Percentiles rank a stretch among this genome's conserved stretches.
phyloP scores from a whole-genome alignment of 1,140 invertebrate species.

The Cephus cinctus region DNA sequence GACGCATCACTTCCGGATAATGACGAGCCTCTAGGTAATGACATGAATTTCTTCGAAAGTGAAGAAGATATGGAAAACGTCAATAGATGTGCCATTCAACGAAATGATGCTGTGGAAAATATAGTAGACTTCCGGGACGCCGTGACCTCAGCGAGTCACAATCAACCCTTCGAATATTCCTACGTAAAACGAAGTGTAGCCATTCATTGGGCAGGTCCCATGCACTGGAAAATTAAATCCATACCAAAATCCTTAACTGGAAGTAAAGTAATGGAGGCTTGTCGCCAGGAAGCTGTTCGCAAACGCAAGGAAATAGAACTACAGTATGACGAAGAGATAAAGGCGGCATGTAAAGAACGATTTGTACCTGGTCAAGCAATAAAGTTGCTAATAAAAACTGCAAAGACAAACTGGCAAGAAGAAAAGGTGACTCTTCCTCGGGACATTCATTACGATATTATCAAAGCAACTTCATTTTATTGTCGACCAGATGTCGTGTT shows the following conservation, averaged over 20 bases:
- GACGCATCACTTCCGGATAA: slow-evolving; percentile 37
- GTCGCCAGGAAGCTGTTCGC: slow-evolving; percentile 20
- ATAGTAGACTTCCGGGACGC: slow-evolving; percentile 40
- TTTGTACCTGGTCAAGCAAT: slow-evolving; percentile 12
- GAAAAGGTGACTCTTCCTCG: slow-evolving; percentile 35
- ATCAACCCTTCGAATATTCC: slow-evolving; percentile 63
- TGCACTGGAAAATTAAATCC: slow-evolving; percentile 70
- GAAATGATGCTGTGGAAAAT: slow-evolving; percentile 17
- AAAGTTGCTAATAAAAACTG: slow-evolving; percentile 25
- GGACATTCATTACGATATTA: slow-evolving; percentile 30
- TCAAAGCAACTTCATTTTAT: slow-evolving; percentile 26
- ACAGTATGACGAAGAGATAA: slow-evolving; percentile 20
- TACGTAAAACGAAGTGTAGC: slow-evolving; percentile 62
- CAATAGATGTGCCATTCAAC: slow-evolving; percentile 13
- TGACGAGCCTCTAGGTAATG: slow-evolving; percentile 12
- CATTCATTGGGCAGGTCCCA: slow-evolving; percentile 73
- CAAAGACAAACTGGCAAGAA: slow-evolving; percentile 32
- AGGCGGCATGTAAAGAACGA: not conserved
- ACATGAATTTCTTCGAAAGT: slow-evolving; percentile 23
- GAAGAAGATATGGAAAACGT: slow-evolving; percentile 20
- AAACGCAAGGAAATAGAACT: slow-evolving; percentile 35
- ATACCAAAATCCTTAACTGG: slow-evolving; percentile 16
- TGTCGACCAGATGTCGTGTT: slow-evolving; percentile 20
- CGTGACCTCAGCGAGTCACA: slow-evolving; percentile 26
- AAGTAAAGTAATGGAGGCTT: slow-evolving; percentile 18